These are phyloP conservation scores for Pristionchus japonicus DNA, from an alignment of 2,888 invertebrate species.

Conservation along the genomic window DNA sequence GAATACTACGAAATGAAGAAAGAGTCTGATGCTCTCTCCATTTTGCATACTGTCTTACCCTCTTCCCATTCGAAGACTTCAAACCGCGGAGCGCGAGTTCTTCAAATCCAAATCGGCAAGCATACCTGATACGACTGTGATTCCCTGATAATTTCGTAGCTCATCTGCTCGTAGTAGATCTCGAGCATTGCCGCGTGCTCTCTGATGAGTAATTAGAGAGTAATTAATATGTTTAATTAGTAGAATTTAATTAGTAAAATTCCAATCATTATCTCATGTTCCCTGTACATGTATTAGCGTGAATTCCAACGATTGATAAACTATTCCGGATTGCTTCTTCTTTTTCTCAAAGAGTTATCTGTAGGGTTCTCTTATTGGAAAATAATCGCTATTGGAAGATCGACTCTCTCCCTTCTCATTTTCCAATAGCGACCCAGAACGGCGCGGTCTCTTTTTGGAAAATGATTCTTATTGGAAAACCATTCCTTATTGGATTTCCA, in stretches of 20 bases:
- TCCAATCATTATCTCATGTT: not conserved
- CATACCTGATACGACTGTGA: constrained; percentile 67
- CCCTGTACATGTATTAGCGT: not conserved
- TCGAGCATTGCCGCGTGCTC: constrained; percentile 73
- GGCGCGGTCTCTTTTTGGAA: too few species aligned
- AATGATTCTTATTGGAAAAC: too few species aligned
- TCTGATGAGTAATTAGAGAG: constrained; percentile 52
- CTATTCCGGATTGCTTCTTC: not conserved
- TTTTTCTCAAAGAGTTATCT: not conserved
- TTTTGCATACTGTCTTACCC: too few species aligned
- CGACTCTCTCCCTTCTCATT: too few species aligned
- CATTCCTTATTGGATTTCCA: too few species aligned
- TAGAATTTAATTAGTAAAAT: too few species aligned
- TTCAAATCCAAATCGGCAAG: too few species aligned
- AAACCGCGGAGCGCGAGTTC: too few species aligned
- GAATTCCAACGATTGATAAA: not conserved
- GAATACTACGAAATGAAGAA: not conserved
- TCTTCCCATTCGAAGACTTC: too few species aligned
- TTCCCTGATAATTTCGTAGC: constrained; percentile 71
- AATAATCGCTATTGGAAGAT: too few species aligned
- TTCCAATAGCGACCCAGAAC: too few species aligned
- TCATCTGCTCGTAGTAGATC: constrained; percentile 75
- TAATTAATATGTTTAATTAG: not conserved
- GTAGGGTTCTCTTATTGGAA: not conserved
- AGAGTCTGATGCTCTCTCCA: too few species aligned